Percentiles rank a stretch among this genome's conserved stretches.
phyloP scores from a whole-genome alignment of 2,113 vertebrate genomes.

The Otocyon megalotis region DNA sequence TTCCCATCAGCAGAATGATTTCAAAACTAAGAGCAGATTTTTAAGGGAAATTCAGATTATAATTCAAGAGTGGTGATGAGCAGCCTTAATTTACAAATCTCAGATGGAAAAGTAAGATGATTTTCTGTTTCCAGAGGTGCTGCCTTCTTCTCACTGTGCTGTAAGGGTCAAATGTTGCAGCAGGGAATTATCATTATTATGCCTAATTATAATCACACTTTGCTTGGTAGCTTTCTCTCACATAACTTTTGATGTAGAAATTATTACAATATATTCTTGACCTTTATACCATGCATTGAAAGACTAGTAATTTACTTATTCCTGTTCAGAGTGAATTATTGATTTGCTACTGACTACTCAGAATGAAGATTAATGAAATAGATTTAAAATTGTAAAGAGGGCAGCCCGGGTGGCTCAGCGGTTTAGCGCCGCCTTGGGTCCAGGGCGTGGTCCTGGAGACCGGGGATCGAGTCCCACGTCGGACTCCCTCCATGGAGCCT shows the following conservation, averaged over 20 bases:
- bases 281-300: slow-evolving; percentile 17
- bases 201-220: not conserved
- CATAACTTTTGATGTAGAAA: not conserved
- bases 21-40: slow-evolving; percentile 40
- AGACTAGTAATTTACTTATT: slow-evolving; percentile 52
- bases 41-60: slow-evolving; percentile 25
- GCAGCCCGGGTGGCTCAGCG: no score
- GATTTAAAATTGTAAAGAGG: slow-evolving; percentile 12
- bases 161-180: not conserved
- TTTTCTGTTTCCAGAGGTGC: not conserved
- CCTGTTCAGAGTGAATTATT: slow-evolving; percentile 48
- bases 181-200: not conserved
- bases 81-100: slow-evolving; percentile 8
- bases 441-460: no score
- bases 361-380: slow-evolving; percentile 9
- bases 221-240: slow-evolving; percentile 5
- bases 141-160: not conserved
- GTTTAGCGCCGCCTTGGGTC: no score
- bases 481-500: no score
- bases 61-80: slow-evolving; percentile 31
- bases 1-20: slow-evolving; percentile 12
- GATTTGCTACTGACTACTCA: slow-evolving; percentile 3
- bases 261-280: slow-evolving; percentile 1
- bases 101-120: not conserved
- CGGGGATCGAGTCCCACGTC: no score